Evolutionary conservation across 2,888 invertebrate species (phyloP), one percentile per base, ranked within the genome.

Genomic region (Polylopha cassiicola): DNA sequence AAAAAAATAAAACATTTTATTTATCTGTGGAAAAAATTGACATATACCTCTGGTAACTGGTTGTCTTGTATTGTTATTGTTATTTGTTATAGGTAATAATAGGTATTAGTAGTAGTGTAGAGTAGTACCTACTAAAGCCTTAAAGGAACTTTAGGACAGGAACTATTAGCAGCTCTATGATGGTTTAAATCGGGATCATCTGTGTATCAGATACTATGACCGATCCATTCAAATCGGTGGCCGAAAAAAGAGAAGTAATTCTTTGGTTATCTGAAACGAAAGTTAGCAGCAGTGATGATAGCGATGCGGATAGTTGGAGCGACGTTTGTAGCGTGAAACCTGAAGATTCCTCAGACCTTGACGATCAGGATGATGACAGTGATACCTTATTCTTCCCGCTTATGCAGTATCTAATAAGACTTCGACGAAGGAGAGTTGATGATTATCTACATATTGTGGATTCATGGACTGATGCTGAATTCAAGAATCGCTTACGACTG

Each of bases 391-490:
- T 75, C 47, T 73, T 75, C 47, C 73, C 75, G 8, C 33, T 74
- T 3, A 74, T 75, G 74, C 73, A 69, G 29, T 69, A 72, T 56
- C 52, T 73, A 46, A 55, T 72, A 37, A 59, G 71, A 44, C 46
- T 64, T 21, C 54, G 61, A 47, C 53, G 67, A 41, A 67, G 64
- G 51, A 56, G 75, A 37, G 65, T 73, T 4, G 73, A 76, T 44
- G 75, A 76, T 45, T 76, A 73, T 46, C 60, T 73, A 29, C 68
- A 73, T 29, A 71, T 72, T 18, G 61, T 76, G 8, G 74, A 75
- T 27, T 73, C 75, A 8, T 76, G 74, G 74, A 65, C 64, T 3
- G 73, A 73, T 44, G 38, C 54, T 2, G 73, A 75, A 50, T 76
- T 76, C 43, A 73, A 71, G 59, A 73, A 62, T 46, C 61, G 68